Base-by-base conservation (phyloP, 2,113 vertebrate genomes). In the Cavia aperea region DNA sequence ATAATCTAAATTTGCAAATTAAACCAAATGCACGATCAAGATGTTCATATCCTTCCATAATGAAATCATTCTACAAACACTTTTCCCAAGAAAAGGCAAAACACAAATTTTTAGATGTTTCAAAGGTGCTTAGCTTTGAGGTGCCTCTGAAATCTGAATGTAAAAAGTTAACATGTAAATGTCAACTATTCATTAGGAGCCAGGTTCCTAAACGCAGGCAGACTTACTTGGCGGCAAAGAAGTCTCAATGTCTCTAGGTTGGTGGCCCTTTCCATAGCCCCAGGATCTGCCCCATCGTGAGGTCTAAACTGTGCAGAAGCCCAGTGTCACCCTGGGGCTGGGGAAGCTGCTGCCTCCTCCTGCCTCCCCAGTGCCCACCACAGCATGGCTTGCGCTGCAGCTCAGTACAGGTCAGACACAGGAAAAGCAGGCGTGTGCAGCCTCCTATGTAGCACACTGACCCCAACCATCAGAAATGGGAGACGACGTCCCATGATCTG, bases 161-260 rank as follows among this genome's bases (percentile, higher is more conserved):
- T 87, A 93, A 79, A 92, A 85, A 15, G 0, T 78, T 49, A 49
- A 51, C 7, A 43, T 8, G n/a, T 79, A 81, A 82, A 70, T 18
- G 66, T 54, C n/a, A 81, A 39, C 39, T 81, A 10, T 14, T 72
- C 24, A 46, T 19, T 31, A 18, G 4, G 0, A 21, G 51, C n/a
- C 5, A 24, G 56, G 16, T 5, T 5, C 66, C 31, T 24, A 31
- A 78, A 56, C 4, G 1, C 13, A 85, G 43, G 81, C 2, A 8
- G 23, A 2, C 51, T 54, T 3, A 8, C 26, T 13, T 23, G 0
- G 14, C 1, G 0, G 31, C 6, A 0, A 16, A 1, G 14, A 26
- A 49, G 31, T 21, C 4, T 16, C 15, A 51, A 0, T 10, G 9
- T 13, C 87, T 83, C 54, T 43, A 1, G 0, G 39, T 46, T 5